These are phyloP conservation scores for Lindbergichthys nudifrons DNA, from an alignment of 2,797 vertebrate genomes.

Conservation along the genomic window DNA sequence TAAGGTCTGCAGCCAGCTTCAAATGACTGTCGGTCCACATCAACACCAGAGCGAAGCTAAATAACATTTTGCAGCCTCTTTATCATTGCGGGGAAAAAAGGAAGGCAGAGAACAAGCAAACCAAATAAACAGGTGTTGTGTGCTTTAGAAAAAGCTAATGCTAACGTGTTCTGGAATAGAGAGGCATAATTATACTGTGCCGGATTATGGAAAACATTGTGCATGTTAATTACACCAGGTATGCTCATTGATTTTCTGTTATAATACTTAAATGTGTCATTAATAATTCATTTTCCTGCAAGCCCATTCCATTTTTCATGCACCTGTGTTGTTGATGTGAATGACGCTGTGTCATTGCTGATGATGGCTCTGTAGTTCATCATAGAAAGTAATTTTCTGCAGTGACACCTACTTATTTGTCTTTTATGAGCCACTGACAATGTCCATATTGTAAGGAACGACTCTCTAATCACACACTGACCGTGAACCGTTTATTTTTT, in stretches of 20 bases:
- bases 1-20: conserved; percentile 68
- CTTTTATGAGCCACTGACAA: conserved; percentile 73
- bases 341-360: conserved; percentile 77
- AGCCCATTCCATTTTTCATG: conserved; percentile 84
- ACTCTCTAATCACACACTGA: conserved; percentile 39
- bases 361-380: conserved; percentile 69
- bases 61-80: conserved; percentile 75
- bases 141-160: conserved; percentile 85
- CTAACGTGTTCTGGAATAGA: conserved; percentile 88
- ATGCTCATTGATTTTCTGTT: conserved; percentile 89
- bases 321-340: conserved; percentile 86
- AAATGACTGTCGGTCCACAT: conserved; percentile 62
- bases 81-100: conserved; percentile 65
- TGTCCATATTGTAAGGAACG: conserved; percentile 58
- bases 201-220: conserved; percentile 86
- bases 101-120: conserved; percentile 78
- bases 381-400: conserved; percentile 76
- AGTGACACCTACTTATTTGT: conserved; percentile 80
- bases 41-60: conserved; percentile 52
- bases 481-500: conserved; percentile 11
- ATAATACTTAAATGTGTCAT: conserved; percentile 90
- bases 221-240: conserved; percentile 90
- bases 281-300: conserved; percentile 89
- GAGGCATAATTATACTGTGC: conserved; percentile 87
- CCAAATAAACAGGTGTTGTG: conserved; percentile 88